phyloP scores from a whole-genome alignment of 2,888 invertebrate genomes.

The Dione juno region DNA sequence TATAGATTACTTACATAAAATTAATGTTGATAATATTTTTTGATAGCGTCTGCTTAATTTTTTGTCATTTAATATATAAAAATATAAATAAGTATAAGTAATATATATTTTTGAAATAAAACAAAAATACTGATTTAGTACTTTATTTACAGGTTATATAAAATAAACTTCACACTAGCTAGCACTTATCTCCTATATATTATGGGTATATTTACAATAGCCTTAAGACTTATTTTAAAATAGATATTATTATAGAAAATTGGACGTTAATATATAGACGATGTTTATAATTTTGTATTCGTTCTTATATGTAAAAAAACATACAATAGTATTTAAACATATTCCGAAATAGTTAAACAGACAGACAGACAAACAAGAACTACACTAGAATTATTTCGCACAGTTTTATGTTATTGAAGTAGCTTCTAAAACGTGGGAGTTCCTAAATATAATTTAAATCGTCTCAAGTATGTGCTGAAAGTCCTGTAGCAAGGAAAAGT shows the following conservation, averaged over 20 bases:
- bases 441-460: not conserved
- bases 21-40: too few relatives aligned
- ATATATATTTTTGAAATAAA: not conserved
- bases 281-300: too few relatives aligned
- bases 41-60: too few relatives aligned
- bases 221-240: not conserved
- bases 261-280: conserved; percentile 6
- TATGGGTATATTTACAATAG: not conserved
- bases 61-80: too few relatives aligned
- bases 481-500: not conserved
- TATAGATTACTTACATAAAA: too few relatives aligned
- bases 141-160: conserved; percentile 30
- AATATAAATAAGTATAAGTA: too few relatives aligned
- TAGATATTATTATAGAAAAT: not conserved
- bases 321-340: too few relatives aligned
- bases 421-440: not conserved
- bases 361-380: too few relatives aligned
- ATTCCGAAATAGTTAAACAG: too few relatives aligned
- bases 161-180: conserved; percentile 7
- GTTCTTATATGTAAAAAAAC: too few relatives aligned
- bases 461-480: not conserved
- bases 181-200: not conserved
- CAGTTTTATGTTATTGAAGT: not conserved
- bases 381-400: too few relatives aligned
- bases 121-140: not conserved